Evolutionary conservation across 1,140 invertebrate genomes (phyloP).

Genomic region (Thaumatotibia leucotreta): DNA sequence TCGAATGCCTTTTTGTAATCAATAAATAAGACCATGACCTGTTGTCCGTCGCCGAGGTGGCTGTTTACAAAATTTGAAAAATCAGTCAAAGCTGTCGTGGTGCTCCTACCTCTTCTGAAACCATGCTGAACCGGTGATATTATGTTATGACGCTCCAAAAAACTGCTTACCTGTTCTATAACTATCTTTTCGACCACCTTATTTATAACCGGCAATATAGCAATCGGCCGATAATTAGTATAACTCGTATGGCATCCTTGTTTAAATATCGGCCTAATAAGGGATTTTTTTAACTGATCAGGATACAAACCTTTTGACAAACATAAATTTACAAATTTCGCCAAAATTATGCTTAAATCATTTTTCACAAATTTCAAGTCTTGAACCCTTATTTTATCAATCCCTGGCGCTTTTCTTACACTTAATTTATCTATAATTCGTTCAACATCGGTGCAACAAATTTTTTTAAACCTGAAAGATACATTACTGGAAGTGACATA

Average conservation of each 20-base stretch:
- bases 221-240: too few species aligned
- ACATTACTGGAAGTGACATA: constrained; percentile 1
- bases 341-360: too few species aligned
- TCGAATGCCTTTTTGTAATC: constrained; percentile 19
- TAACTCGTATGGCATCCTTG: too few species aligned
- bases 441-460: background rate
- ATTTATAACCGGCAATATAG: too few species aligned
- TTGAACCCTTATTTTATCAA: background rate
- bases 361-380: background rate
- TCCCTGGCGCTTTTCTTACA: constrained; percentile 2
- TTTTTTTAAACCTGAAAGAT: constrained; percentile 9
- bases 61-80: constrained; percentile 12
- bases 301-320: too few species aligned
- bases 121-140: constrained; percentile 8
- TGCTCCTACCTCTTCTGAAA: constrained; percentile 3
- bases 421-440: background rate
- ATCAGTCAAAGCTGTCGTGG: background rate
- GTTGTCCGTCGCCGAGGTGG: background rate
- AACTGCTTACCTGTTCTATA: constrained; percentile 3
- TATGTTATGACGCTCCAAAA: constrained; percentile 11
- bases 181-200: background rate
- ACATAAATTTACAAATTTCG: too few species aligned
- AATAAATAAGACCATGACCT: constrained; percentile 16
- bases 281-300: too few species aligned
- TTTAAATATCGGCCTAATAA: too few species aligned